Conservation (phyloP, 2,113 vertebrate species). For the Vireo altiloquus region DNA sequence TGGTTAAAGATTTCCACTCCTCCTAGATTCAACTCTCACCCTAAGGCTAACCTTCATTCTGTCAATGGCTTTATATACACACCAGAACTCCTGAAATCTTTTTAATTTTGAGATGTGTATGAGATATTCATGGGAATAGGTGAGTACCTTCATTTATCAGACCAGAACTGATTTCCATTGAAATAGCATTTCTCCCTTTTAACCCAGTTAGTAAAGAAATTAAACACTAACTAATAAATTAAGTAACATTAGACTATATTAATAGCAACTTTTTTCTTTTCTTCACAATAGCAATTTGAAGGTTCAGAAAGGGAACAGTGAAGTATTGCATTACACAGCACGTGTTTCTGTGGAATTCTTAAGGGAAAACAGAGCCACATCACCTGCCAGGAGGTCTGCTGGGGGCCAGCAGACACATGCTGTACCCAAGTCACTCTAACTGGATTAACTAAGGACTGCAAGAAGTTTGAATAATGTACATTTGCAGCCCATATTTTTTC, state of each 20-base stretch:
- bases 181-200: not conserved
- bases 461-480: not conserved
- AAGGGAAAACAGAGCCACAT: not conserved
- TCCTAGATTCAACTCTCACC: not conserved
- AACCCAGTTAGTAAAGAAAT: not conserved
- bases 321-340: constrained; percentile 22
- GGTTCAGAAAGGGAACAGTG: not conserved
- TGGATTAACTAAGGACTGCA: not conserved
- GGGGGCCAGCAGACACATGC: not conserved
- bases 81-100: not conserved
- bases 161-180: not conserved
- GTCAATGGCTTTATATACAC: not conserved
- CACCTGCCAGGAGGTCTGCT: constrained; percentile 8
- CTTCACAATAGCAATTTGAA: not conserved
- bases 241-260: not conserved
- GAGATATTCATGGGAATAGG: not conserved
- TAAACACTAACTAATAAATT: not conserved
- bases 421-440: not conserved
- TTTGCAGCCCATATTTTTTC: not conserved
- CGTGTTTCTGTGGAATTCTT: not conserved
- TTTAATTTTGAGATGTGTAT: not conserved
- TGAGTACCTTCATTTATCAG: not conserved
- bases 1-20: constrained; percentile 7
- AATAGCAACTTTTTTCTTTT: not conserved
- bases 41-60: not conserved